phyloP scores from a whole-genome alignment of 2,888 invertebrate species.

The Pilophorus perplexus region DNA sequence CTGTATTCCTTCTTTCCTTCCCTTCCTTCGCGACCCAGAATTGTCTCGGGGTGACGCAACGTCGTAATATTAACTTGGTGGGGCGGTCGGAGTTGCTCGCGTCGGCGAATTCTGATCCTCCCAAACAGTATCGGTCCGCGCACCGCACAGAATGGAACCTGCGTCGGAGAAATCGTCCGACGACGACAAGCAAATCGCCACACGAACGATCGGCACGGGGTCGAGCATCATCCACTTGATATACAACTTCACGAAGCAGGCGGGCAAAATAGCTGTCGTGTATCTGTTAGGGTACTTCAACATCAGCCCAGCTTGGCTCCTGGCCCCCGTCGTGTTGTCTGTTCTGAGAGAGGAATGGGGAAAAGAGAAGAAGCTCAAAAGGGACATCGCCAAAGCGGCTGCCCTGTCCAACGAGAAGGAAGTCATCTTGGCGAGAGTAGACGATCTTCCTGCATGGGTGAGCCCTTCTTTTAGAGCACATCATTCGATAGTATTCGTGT shows the following conservation, averaged over 20 bases:
- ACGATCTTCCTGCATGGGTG: constrained; percentile 93
- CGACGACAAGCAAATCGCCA: constrained; percentile 10
- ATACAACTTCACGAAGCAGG: constrained; percentile 65
- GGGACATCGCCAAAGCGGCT: constrained; percentile 72
- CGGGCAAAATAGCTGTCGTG: constrained; percentile 69
- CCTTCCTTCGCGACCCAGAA: constrained; percentile 1
- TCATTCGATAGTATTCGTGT: background rate
- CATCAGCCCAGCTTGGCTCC: constrained; percentile 85
- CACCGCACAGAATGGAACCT: too few species aligned
- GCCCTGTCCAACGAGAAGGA: constrained; percentile 80
- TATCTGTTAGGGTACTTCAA: constrained; percentile 82
- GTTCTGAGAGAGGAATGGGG: constrained; percentile 78
- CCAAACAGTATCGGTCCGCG: too few species aligned
- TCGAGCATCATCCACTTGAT: constrained; percentile 60
- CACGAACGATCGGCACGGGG: constrained; percentile 50
- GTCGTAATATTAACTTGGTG: constrained; percentile 17
- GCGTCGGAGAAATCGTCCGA: too few species aligned
- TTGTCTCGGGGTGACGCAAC: constrained; percentile 12
- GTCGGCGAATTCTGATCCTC: too few species aligned
- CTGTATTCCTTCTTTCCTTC: background rate
- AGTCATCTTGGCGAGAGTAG: constrained; percentile 78
- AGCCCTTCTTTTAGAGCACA: constrained; percentile 52
- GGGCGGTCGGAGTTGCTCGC: background rate
- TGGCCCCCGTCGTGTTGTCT: constrained; percentile 74
- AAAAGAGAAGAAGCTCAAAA: constrained; percentile 68